These are phyloP conservation scores for Meteorus cinctellus DNA, from an alignment of 2,888 invertebrate species.

Conservation along the genomic window DNA sequence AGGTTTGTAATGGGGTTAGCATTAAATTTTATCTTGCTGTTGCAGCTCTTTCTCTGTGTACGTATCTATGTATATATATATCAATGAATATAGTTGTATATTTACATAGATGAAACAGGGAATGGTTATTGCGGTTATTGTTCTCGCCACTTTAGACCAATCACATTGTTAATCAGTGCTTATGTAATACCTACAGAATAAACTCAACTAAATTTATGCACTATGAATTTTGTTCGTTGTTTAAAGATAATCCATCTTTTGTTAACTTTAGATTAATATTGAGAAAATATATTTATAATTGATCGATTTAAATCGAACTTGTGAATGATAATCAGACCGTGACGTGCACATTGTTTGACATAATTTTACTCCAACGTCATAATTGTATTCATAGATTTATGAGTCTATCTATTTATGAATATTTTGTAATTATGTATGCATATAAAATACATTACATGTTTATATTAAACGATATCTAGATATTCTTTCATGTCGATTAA, in stretches of 20 bases:
- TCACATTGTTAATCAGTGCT: constrained; percentile 63
- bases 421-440: no score
- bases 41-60: background rate
- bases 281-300: background rate
- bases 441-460: no score
- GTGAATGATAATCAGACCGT: background rate
- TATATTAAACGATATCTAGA: no score
- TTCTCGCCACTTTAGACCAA: constrained; percentile 69
- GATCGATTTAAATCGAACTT: background rate
- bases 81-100: constrained; percentile 56
- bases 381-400: background rate
- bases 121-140: constrained; percentile 62
- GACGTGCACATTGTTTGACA: background rate
- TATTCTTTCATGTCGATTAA: no score
- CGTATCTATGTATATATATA: constrained; percentile 7
- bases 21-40: background rate
- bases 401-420: background rate
- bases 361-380: background rate
- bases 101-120: constrained; percentile 57
- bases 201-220: constrained; percentile 39
- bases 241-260: background rate
- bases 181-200: constrained; percentile 60
- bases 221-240: background rate
- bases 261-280: background rate
- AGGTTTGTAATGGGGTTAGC: background rate